A percentile compares a stretch with the other conserved stretches of the same genome.
phyloP scores from a whole-genome alignment of 2,888 invertebrate genomes.

The Watsonalla cultraria region DNA sequence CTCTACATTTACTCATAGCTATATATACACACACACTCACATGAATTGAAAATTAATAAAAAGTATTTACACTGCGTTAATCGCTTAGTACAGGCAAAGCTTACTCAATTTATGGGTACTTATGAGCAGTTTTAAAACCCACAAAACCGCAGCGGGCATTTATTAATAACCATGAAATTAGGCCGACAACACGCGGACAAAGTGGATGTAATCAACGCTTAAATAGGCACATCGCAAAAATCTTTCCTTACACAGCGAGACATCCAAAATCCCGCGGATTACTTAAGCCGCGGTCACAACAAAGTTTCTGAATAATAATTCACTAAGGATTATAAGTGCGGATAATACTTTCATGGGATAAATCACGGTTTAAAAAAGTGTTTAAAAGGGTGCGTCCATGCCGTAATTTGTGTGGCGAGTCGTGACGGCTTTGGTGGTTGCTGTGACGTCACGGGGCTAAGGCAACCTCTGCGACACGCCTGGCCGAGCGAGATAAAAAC shows the following conservation, averaged over 20 bases:
- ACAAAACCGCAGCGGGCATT: background rate
- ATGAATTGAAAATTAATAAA: too few relatives aligned
- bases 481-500: conserved; percentile 48
- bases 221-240: conserved; percentile 18
- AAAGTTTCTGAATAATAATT: conserved; percentile 65
- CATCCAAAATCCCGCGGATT: conserved; percentile 49
- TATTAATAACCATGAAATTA: background rate
- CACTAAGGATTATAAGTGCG: conserved; percentile 59
- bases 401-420: conserved; percentile 54
- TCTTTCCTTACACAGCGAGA: conserved; percentile 39
- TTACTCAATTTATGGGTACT: too few relatives aligned
- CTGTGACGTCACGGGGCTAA: conserved; percentile 12
- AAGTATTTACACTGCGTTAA: too few relatives aligned
- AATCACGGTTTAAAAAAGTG: conserved; percentile 60
- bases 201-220: background rate
- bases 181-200: background rate
- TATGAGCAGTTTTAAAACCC: too few relatives aligned
- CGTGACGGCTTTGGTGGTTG: conserved; percentile 23
- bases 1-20: too few relatives aligned
- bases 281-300: conserved; percentile 54
- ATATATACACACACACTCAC: too few relatives aligned
- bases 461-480: conserved; percentile 21
- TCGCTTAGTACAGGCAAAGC: too few relatives aligned
- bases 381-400: conserved; percentile 49
- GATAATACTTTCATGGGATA: conserved; percentile 60